These are phyloP conservation scores for Catharus minimus DNA, from an alignment of 2,113 vertebrate genomes.

Conservation along the genomic window DNA sequence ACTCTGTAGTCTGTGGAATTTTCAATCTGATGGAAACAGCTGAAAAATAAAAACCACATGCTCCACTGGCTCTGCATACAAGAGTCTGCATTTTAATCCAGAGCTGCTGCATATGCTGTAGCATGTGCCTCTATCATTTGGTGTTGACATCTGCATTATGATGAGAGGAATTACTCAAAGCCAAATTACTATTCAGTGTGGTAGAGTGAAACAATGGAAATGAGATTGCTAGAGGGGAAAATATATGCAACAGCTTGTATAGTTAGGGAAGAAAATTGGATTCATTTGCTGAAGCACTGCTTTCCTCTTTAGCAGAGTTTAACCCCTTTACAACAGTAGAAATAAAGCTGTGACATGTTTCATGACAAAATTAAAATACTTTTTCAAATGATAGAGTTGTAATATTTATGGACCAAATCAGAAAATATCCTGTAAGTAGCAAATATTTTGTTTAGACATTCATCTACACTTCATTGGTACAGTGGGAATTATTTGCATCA, in stretches of 20 bases:
- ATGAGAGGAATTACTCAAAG: constrained; percentile 47
- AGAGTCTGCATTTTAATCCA: constrained; percentile 30
- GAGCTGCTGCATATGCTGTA: constrained; percentile 3
- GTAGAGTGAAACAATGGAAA: constrained; percentile 30
- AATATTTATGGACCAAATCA: neutral
- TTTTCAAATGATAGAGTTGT: neutral
- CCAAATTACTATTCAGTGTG: constrained; percentile 47
- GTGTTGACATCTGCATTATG: constrained; percentile 55
- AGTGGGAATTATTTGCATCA: neutral
- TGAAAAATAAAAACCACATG: constrained; percentile 38
- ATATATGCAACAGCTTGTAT: constrained; percentile 38
- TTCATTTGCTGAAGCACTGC: neutral
- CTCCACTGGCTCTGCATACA: neutral
- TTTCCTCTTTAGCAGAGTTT: constrained; percentile 8
- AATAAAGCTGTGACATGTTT: constrained; percentile 1
- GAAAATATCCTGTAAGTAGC: neutral
- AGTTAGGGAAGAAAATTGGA: neutral
- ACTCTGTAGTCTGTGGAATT: constrained; percentile 21
- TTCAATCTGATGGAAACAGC: constrained; percentile 34
- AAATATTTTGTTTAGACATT: neutral
- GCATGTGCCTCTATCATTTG: neutral
- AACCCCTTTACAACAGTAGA: neutral
- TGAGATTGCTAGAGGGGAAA: constrained; percentile 47
- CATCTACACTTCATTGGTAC: neutral
- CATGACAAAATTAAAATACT: neutral